Base-by-base conservation (phyloP, 2,113 vertebrate species). In the Balaeniceps rex region DNA sequence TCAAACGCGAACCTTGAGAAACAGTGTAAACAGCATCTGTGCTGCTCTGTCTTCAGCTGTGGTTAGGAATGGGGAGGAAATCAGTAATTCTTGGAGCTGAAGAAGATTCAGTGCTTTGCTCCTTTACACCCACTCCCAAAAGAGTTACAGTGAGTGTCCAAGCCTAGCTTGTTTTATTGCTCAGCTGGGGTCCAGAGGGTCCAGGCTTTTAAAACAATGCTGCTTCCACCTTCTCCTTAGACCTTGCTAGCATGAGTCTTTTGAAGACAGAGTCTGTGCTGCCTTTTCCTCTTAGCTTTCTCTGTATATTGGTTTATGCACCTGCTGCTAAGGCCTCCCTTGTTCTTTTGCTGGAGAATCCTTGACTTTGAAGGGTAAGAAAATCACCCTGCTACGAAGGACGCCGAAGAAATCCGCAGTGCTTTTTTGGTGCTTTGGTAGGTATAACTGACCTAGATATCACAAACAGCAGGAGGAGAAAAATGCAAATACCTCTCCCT, bases 401-500 rank as follows among this genome's bases (percentile, higher is more conserved):
- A 94, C 69, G 52, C 69, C 0, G 28, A 68, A 88, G 87, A 95
- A 96, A 94, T 81, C 52, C 1, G 6, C 68, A 36, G 58, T 87
- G 81, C 38, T 87, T 94, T 96, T 95, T 10, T 38, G 64, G 54
- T 87, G 76, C 52, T 92, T 82, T 72, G 40, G 84, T 66, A 60
- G 78, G 63, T 76, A 74, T 63, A 64, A 83, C 63, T 95, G 95
- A 93, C 95, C 97, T 93, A 96, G 87, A 96, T 97, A 94, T 4
- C 77, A 81, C 58, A 61, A 89, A 91, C 70, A 95, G 94, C 83
- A 70, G 93, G 34, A 86, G 66, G 34, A 88, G 75, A 61, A 93
- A 95, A 97, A 97, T 96, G 95, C 90, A 97, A 95, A 95, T 92
- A 93, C 68, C 38, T 83, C 46, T 95, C 36, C 54, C 2, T 31